These are phyloP conservation scores for Melanostoma mellinum DNA, from an alignment of 2,888 invertebrate genomes.

Conservation along the genomic window DNA sequence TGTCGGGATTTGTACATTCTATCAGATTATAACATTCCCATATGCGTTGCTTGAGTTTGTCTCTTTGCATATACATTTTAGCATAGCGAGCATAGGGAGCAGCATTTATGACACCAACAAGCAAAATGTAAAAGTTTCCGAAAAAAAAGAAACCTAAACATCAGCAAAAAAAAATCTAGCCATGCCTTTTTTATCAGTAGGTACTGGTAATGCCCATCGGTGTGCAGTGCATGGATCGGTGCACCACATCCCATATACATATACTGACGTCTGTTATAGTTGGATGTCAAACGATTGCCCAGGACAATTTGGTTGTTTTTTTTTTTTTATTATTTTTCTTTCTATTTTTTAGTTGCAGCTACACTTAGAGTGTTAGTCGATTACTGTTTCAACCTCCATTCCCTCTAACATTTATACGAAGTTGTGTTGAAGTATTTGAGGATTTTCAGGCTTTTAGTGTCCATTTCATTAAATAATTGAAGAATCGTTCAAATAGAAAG, in stretches of 20 bases:
- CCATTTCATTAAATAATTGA: no score
- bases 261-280: background rate
- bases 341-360: no score
- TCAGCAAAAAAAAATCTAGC: background rate
- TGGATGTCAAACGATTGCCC: no score
- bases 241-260: background rate
- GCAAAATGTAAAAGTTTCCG: slow-evolving; percentile 36
- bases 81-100: slow-evolving; percentile 7
- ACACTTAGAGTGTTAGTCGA: no score
- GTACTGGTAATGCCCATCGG: no score
- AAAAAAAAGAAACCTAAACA: no score
- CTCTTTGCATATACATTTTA: slow-evolving; percentile 31
- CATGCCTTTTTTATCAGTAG: no score
- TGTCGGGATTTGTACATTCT: slow-evolving; percentile 66
- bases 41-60: slow-evolving; percentile 31
- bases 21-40: slow-evolving; percentile 65
- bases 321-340: background rate
- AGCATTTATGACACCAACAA: slow-evolving; percentile 58
- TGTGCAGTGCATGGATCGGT: slow-evolving; percentile 5
- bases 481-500: no score
- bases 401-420: no score
- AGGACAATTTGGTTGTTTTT: background rate
- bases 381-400: no score
- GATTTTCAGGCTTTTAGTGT: no score
- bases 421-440: no score